These are phyloP conservation scores for Aleadryas rufinucha DNA, from an alignment of 2,113 vertebrate genomes.

Conservation along the genomic window DNA sequence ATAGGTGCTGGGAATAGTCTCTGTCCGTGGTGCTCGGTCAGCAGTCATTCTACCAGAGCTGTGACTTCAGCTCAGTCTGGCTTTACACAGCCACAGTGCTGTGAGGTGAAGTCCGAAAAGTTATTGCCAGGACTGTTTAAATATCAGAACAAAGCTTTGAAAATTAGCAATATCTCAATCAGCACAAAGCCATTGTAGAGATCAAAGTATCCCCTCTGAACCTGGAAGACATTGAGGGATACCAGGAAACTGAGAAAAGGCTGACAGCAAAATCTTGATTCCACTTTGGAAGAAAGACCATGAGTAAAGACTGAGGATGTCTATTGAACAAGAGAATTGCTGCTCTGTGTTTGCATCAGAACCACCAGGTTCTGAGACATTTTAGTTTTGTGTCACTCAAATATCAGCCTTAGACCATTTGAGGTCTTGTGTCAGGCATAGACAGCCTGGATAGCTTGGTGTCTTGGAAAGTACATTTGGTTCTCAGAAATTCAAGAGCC, in stretches of 20 bases:
- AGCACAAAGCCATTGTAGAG: not conserved
- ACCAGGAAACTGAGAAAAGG: not conserved
- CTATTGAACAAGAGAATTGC: not conserved
- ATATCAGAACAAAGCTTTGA: not conserved
- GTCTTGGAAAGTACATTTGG: not conserved
- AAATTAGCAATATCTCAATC: not conserved
- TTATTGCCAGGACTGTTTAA: not conserved
- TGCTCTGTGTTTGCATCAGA: not conserved
- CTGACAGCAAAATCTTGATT: not conserved
- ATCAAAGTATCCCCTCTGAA: not conserved
- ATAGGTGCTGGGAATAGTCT: not conserved
- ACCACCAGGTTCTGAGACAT: not conserved
- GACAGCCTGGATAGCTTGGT: not conserved
- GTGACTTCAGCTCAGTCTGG: not conserved
- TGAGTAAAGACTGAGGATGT: not conserved
- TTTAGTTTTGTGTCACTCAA: not conserved
- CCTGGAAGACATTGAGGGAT: not conserved
- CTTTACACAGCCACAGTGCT: not conserved
- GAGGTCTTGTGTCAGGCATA: not conserved
- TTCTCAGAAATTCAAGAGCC: not conserved
- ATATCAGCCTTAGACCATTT: not conserved
- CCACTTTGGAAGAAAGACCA: not conserved
- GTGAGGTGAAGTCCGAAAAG: not conserved
- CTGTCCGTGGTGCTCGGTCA: slow-evolving; percentile 41
- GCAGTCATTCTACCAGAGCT: not conserved